Conservation (phyloP, 2,113 vertebrate species). For the Vicugna pacos region DNA sequence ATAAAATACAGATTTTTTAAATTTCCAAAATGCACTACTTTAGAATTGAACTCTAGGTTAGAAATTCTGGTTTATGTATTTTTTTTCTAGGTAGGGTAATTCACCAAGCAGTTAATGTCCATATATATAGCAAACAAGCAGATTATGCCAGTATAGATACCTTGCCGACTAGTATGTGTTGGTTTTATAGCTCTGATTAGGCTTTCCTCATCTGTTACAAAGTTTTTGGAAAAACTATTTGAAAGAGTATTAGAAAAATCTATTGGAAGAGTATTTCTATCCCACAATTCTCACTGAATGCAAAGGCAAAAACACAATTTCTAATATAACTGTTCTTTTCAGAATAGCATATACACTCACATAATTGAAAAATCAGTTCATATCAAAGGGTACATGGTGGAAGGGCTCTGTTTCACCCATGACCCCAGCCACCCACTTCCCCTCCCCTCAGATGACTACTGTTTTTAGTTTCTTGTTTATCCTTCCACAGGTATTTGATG, state of each 20-base stretch:
- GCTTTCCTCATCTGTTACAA: neutral
- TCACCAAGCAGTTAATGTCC: neutral
- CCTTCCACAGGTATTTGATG: neutral
- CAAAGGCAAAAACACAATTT: neutral
- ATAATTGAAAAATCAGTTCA: neutral
- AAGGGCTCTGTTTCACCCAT: neutral
- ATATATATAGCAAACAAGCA: neutral
- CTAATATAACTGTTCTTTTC: constrained; percentile 18
- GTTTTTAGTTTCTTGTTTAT: constrained; percentile 38
- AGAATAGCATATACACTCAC: neutral
- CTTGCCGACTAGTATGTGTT: neutral
- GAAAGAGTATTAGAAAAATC: neutral
- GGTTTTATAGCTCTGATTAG: neutral
- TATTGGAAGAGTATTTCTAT: neutral
- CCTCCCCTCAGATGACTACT: neutral
- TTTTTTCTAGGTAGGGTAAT: neutral
- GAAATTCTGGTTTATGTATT: neutral
- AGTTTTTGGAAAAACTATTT: constrained; percentile 4
- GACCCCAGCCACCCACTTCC: neutral
- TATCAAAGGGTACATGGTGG: neutral
- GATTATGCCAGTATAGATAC: neutral
- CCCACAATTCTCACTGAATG: neutral
- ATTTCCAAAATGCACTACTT: neutral
- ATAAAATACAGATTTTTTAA: neutral
- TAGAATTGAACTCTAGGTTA: neutral